phyloP scores from a whole-genome alignment of 2,113 vertebrate species.

The Megaceryle maxima region DNA sequence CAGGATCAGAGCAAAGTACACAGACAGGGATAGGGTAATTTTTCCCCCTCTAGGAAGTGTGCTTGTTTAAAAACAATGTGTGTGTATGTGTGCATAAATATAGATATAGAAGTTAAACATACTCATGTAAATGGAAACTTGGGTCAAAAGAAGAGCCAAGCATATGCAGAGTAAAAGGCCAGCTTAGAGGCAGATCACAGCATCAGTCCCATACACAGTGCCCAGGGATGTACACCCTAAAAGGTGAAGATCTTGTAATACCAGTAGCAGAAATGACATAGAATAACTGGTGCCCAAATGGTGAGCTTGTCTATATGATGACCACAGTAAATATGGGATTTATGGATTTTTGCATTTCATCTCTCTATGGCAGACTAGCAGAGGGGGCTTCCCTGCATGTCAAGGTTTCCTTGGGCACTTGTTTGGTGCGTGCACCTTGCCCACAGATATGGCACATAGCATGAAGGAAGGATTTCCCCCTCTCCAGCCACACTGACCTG shows the following conservation, averaged over 20 bases:
- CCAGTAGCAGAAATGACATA: neutral
- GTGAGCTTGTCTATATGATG: neutral
- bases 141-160: neutral
- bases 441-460: neutral
- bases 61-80: neutral
- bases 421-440: neutral
- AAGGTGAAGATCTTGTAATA: rapidly evolving
- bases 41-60: neutral
- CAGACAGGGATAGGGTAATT: neutral
- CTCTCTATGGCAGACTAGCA: rapidly evolving
- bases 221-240: rapidly evolving
- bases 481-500: neutral
- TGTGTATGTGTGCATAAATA: rapidly evolving
- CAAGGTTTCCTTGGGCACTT: neutral
- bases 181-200: neutral
- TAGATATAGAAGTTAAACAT: neutral
- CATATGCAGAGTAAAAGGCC: rapidly evolving
- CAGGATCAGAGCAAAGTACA: neutral
- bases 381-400: neutral
- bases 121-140: neutral
- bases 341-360: neutral
- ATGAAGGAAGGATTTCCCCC: neutral
- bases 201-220: rapidly evolving
- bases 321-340: neutral
- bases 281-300: neutral